These are phyloP conservation scores for Spilogale gracilis DNA, from an alignment of 2,113 vertebrate species.

Conservation along the genomic window DNA sequence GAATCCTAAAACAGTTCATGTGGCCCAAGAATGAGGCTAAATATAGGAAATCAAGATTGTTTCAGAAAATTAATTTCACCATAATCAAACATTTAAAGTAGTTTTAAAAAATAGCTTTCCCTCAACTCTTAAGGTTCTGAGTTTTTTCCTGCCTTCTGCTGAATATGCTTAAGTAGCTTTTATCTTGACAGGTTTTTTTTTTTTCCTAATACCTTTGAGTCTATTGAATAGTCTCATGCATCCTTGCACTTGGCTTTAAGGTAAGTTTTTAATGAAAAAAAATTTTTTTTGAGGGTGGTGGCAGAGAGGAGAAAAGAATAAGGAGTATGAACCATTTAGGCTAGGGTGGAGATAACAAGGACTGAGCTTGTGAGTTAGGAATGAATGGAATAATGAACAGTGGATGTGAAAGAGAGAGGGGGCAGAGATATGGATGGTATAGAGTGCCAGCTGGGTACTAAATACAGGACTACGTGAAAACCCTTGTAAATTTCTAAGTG, in stretches of 20 bases:
- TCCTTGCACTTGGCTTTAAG: constrained; percentile 27
- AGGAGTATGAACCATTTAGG: not conserved
- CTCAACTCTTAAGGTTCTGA: not conserved
- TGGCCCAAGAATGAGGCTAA: not conserved
- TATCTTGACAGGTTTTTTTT: constrained; percentile 17
- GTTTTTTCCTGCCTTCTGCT: not conserved
- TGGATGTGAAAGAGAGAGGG: not conserved
- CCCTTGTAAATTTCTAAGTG: not conserved
- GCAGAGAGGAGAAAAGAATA: not conserved
- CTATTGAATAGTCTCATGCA: constrained; percentile 9
- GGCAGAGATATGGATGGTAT: not conserved
- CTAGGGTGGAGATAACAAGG: not conserved
- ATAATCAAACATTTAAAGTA: constrained; percentile 4
- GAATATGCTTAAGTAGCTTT: not conserved
- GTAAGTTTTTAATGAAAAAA: constrained; percentile 37
- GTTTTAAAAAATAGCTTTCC: not conserved
- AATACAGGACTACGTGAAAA: not conserved
- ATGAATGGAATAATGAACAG: not conserved
- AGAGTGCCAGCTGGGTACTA: not conserved
- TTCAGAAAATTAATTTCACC: not conserved
- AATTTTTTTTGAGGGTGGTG: not conserved
- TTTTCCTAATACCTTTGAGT: not conserved
- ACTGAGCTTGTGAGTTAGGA: not conserved
- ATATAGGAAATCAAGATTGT: constrained; percentile 24
- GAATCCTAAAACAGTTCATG: not conserved